Percentiles rank a stretch among this genome's conserved stretches.
These are phyloP conservation scores for Nudaria mundana DNA, from an alignment of 2,888 invertebrate genomes.

Conservation along the genomic window DNA sequence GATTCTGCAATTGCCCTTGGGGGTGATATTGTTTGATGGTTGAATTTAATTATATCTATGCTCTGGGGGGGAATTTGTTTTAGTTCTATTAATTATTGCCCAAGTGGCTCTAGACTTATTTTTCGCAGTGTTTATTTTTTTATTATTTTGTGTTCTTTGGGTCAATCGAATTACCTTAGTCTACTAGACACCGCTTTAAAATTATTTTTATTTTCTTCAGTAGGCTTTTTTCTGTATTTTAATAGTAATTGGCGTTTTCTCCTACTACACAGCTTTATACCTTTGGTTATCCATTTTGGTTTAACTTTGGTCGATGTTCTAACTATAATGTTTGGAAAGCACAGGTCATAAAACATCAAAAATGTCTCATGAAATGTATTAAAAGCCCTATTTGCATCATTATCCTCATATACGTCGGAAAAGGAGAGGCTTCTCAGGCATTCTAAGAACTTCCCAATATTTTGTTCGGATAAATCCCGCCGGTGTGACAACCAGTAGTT, in stretches of 20 bases:
- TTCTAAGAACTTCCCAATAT: neutral
- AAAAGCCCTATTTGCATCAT: neutral
- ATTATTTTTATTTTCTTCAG: neutral
- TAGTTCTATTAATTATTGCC: neutral
- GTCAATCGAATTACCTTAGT: neutral
- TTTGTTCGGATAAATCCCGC: neutral
- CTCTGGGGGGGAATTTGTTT: neutral
- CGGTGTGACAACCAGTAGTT: neutral
- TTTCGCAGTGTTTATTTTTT: too few relatives aligned
- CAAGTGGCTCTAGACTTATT: neutral
- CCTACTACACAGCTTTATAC: neutral
- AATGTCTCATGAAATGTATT: neutral
- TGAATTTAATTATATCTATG: neutral
- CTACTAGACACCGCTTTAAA: neutral
- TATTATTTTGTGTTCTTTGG: neutral
- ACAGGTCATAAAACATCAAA: neutral
- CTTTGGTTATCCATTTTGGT: neutral
- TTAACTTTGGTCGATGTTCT: neutral
- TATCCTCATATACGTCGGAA: neutral
- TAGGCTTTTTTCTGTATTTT: neutral
- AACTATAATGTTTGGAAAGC: neutral
- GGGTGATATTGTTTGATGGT: neutral
- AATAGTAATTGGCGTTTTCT: neutral
- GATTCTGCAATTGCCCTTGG: neutral
- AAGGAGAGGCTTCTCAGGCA: neutral